Percentiles rank a stretch among this genome's conserved stretches.
These are phyloP conservation scores for Aphyosemion australe DNA, from an alignment of 2,113 vertebrate genomes.

Conservation along the genomic window DNA sequence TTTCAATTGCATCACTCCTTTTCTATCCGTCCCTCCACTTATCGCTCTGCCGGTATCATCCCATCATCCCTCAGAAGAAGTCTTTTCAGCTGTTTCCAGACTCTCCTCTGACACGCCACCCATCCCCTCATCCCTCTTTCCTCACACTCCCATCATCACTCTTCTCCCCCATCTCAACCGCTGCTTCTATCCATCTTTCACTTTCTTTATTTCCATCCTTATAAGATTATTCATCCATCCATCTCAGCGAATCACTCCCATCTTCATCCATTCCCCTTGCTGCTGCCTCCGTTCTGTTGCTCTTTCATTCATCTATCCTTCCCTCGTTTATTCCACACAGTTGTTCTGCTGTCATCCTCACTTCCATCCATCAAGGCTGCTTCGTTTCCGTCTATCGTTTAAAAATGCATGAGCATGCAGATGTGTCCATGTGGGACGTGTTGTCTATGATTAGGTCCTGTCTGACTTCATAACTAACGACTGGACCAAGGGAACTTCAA, in stretches of 20 bases:
- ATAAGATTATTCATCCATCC: conserved; percentile 2
- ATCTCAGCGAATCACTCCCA: background rate
- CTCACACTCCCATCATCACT: background rate
- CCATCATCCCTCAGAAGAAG: conserved; percentile 16
- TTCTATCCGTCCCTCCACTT: conserved; percentile 4
- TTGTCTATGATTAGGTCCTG: too few relatives aligned
- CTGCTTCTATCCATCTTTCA: conserved; percentile 13
- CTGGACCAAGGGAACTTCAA: background rate
- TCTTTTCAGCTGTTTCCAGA: conserved; percentile 18
- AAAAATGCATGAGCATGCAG: too few relatives aligned
- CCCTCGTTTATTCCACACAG: conserved; percentile 1
- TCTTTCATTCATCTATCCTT: background rate
- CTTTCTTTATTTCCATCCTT: conserved; percentile 1
- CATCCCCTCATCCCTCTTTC: conserved; percentile 9
- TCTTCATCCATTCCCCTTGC: conserved; percentile 1
- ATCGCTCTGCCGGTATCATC: conserved; percentile 14
- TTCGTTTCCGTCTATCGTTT: background rate
- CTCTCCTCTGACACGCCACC: conserved; percentile 4
- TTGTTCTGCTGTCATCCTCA: background rate
- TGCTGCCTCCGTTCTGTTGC: background rate
- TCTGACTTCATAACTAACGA: background rate
- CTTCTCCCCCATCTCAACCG: conserved; percentile 14
- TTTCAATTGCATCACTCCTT: conserved; percentile 16
- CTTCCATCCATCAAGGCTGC: background rate
- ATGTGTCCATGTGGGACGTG: background rate